These are phyloP conservation scores for Porites lutea DNA, from an alignment of 64 coral and sea anemone species.

Conservation along the genomic window DNA sequence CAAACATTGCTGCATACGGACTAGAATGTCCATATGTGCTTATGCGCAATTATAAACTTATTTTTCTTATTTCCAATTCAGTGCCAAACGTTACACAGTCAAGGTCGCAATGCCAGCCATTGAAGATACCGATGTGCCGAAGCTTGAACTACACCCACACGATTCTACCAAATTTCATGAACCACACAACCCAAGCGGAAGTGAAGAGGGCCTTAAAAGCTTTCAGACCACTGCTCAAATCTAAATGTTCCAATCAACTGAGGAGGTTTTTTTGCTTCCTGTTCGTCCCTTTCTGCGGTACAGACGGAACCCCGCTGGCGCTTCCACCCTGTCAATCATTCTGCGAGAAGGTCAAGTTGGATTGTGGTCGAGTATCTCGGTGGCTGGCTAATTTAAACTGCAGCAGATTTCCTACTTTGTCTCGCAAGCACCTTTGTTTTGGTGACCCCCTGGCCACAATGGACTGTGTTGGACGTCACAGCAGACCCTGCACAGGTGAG, in stretches of 20 bases:
- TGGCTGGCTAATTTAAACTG: conserved; percentile 32
- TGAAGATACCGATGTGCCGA: conserved; percentile 1
- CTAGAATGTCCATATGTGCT: not conserved
- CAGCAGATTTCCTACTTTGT: not conserved
- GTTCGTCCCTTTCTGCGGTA: not conserved
- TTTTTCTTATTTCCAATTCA: not conserved
- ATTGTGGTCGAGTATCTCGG: not conserved
- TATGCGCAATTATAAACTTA: not conserved
- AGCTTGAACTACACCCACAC: conserved; percentile 23
- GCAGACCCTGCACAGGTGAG: conserved; percentile 27
- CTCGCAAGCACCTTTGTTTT: conserved; percentile 20
- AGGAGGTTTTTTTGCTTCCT: conserved; percentile 13
- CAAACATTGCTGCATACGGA: too few species aligned
- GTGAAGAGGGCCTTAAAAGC: not conserved
- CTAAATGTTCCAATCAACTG: conserved; percentile 17
- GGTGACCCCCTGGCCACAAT: conserved; percentile 32
- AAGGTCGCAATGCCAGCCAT: not conserved
- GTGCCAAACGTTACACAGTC: not conserved
- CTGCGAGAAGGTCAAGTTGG: conserved; percentile 30
- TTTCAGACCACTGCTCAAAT: not conserved
- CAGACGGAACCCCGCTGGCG: not conserved
- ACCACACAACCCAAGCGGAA: conserved; percentile 3
- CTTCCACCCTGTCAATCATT: conserved; percentile 33
- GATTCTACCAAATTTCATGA: conserved; percentile 31
- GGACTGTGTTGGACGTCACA: conserved; percentile 36